Evolutionary conservation across 1,140 invertebrate genomes (phyloP), one percentile per base, ranked within the genome.

Genomic region (Drosophila ambigua): DNA sequence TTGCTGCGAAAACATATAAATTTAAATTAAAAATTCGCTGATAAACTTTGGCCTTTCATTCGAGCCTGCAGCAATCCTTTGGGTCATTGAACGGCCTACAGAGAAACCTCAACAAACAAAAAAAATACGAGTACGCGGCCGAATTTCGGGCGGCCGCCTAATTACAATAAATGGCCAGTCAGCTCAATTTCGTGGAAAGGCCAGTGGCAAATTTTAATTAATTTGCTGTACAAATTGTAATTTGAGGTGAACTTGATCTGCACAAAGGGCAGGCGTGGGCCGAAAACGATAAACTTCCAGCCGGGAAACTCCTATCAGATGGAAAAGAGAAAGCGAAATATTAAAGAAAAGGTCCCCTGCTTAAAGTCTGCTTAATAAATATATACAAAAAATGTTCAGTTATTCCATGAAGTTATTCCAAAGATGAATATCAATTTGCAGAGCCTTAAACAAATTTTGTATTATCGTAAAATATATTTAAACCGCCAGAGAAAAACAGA

Each of bases 131-230:
- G 35, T 39, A 13, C 35, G 35, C 5, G 35, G 35, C 35, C 35
- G 2, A 39, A 24, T 28, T 23, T 16, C 23, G 9, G 13, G 2
- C 52, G 7, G 20, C 7, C 15, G 16, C 20, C 63, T 75, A 75
- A 75, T 75, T 75, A 75, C 72, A 59, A 75, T 59, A 75, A 75
- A 74, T 74, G 71, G 48, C 24, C 20, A 59, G 49, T 48, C 52
- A 39, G 53, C 39, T 43, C 43, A 66, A 75, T 53, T 74, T 75
- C 11, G 24, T 28, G 31, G 58, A 54, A 73, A 13, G 60, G 43
- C 61, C 58, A 16, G 71, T 48, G 72, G 72, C 59, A 74, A 75
- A 75, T 66, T 75, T 74, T 75, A 75, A 75, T 75, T 75, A 75
- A 75, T 73, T 73, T 73, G 8, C 51, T 28, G 59, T 50, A 31